Base-by-base conservation (phyloP, 2,888 invertebrate genomes). In the Biston betularia region DNA sequence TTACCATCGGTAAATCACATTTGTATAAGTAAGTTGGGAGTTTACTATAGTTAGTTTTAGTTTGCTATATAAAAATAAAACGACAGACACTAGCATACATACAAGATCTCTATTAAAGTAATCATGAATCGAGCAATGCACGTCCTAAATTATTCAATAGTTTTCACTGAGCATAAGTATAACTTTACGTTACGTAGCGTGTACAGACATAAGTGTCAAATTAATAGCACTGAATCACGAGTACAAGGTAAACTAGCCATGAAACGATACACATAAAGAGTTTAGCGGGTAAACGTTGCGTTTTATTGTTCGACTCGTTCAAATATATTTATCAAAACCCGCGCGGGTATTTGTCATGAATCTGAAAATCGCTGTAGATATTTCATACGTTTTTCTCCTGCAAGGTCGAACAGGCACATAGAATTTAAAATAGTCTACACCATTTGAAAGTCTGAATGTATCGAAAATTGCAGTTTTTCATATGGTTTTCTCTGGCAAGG, bases 181-280 rank as follows among this genome's bases (percentile, higher is more conserved):
- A 34, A 9, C 48, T 10, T 15, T 54, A 48, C 40, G 14, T 53
- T 35, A 62, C 40, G 4, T 49, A 24, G 38, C 45, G 12, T 46
- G 52, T 24, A 46, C 33, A 73, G 75, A 77, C 77, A 76, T 73
- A 78, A 1, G 80, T 79, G 80, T 79, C 80, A 80, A 79, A 81
- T 79, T 83, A 79, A 82, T 79, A 77, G 75, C 71, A 70, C 70
- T 63, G 53, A 65, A 74, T 71, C 60, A 72, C 54, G 40, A 62
- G 54, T 48, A 6, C 46, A n/a, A 46, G 8, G 12, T 24, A 61
- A 48, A 33, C 24, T 45, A 61, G 12, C 46, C 46, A 15, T 48
- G 35, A 42, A 55, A 54, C 34, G 48, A 48, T 49, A 48, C 14
- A 62, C 24, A 7, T 40, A 46, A 46, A 54, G 46, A 61, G 12